Percentiles rank a stretch among this genome's conserved stretches.
Evolutionary conservation across 1,140 invertebrate genomes (phyloP).

Genomic region (Drosophila tristis): DNA sequence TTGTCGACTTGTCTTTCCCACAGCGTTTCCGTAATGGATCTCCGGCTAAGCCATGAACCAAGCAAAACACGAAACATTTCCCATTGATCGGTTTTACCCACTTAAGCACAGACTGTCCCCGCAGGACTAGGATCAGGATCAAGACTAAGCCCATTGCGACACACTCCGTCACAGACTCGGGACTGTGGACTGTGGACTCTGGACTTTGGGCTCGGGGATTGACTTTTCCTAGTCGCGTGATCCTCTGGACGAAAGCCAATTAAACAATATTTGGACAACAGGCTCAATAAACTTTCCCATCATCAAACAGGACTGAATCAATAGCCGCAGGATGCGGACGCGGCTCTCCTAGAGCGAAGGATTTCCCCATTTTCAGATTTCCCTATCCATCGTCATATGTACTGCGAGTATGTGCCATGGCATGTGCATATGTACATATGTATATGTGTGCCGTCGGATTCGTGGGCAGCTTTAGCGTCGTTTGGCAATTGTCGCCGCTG

Average conservation of each 20-base stretch:
- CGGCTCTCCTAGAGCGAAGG: background rate
- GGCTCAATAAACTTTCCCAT: conserved; percentile 57
- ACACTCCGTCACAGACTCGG: conserved; percentile 36
- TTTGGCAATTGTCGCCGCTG: conserved; percentile 53
- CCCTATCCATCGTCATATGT: background rate
- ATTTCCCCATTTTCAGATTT: conserved; percentile 19
- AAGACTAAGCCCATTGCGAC: conserved; percentile 46
- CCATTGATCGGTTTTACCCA: conserved; percentile 49
- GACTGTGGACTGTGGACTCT: too few species aligned
- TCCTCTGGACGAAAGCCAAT: conserved; percentile 55
- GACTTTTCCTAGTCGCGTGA: conserved; percentile 34
- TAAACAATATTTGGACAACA: conserved; percentile 71
- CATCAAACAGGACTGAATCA: conserved; percentile 42
- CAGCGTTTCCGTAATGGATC: conserved; percentile 40
- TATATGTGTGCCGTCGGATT: background rate
- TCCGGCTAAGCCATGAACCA: conserved; percentile 37
- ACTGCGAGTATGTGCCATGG: too few species aligned
- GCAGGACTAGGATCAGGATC: background rate
- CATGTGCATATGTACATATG: conserved; percentile 2
- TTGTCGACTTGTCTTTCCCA: conserved; percentile 33
- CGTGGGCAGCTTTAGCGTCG: conserved; percentile 42
- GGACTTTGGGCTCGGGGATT: conserved; percentile 3
- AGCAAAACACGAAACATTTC: conserved; percentile 28
- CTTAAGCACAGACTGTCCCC: too few species aligned
- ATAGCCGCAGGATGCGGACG: conserved; percentile 15